phyloP scores from a whole-genome alignment of 1,140 invertebrate species.

The Zaprionus camerounensis region DNA sequence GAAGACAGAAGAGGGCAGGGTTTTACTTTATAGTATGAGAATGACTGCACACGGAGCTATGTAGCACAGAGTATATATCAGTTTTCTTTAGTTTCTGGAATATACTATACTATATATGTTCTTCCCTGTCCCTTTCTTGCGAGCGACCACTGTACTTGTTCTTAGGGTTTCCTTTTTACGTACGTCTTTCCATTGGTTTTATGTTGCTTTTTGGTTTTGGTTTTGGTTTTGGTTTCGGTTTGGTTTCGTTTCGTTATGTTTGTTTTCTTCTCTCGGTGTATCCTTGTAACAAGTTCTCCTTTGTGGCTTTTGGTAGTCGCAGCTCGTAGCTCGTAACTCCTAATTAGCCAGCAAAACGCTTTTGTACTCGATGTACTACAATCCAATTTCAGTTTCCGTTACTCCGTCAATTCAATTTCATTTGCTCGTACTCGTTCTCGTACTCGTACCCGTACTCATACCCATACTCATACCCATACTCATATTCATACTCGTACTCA shows the following conservation, averaged over 20 bases:
- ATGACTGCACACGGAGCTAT: no score
- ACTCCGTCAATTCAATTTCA: conserved; percentile 31
- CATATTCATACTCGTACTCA: conserved; percentile 3
- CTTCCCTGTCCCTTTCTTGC: background rate
- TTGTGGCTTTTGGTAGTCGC: conserved; percentile 40
- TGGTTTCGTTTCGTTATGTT: conserved; percentile 3
- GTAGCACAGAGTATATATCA: no score
- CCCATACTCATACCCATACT: background rate
- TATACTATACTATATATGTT: background rate
- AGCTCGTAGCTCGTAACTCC: conserved; percentile 22
- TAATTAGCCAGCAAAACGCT: conserved; percentile 46
- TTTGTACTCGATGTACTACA: conserved; percentile 56
- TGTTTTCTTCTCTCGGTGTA: conserved; percentile 25
- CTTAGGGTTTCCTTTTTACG: conserved; percentile 6
- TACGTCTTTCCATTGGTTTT: background rate
- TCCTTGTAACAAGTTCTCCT: conserved; percentile 33
- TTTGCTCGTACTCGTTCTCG: conserved; percentile 27
- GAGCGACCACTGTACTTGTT: background rate
- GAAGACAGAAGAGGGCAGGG: background rate
- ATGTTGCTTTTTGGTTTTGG: conserved; percentile 4
- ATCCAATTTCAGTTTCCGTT: conserved; percentile 33
- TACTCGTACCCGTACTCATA: background rate
- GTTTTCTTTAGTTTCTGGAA: background rate
- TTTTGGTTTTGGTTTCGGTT: conserved; percentile 13
- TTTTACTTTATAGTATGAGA: no score